Conservation (phyloP, 2,797 vertebrate species). For the Rhabdophis nuchalis region DNA sequence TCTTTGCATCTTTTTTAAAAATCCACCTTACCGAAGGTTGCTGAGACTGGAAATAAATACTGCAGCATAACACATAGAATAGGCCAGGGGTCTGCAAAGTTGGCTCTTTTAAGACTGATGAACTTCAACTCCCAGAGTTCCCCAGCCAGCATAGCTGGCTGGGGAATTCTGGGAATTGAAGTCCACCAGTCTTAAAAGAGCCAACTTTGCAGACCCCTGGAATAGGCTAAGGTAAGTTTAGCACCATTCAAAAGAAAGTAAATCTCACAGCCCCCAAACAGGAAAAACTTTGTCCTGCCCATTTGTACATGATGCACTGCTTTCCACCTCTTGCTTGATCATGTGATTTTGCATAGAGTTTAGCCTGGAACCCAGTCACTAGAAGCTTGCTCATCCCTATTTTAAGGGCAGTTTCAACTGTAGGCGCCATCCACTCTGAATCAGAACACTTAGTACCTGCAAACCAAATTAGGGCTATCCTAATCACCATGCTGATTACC, state of each 20-base stretch:
- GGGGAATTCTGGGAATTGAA: too few relatives aligned
- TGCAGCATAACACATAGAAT: not conserved
- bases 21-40: not conserved
- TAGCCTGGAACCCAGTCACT: not conserved
- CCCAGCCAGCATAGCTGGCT: too few relatives aligned
- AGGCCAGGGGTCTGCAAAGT: too few relatives aligned
- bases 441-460: not conserved
- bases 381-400: not conserved
- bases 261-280: not conserved
- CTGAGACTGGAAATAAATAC: not conserved
- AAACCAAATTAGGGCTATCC: not conserved
- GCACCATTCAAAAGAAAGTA: not conserved
- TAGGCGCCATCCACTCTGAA: not conserved
- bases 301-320: not conserved
- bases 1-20: not conserved
- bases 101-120: too few relatives aligned
- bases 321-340: not conserved
- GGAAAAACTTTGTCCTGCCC: not conserved
- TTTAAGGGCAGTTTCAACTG: not conserved
- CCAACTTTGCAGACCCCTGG: too few relatives aligned
- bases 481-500: not conserved
- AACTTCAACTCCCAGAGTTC: too few relatives aligned
- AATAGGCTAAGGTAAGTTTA: not conserved
- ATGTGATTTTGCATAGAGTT: not conserved
- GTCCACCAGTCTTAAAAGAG: too few relatives aligned